Evolutionary conservation across 2,113 vertebrate species (phyloP).

Genomic region (Gobiocypris rarus): DNA sequence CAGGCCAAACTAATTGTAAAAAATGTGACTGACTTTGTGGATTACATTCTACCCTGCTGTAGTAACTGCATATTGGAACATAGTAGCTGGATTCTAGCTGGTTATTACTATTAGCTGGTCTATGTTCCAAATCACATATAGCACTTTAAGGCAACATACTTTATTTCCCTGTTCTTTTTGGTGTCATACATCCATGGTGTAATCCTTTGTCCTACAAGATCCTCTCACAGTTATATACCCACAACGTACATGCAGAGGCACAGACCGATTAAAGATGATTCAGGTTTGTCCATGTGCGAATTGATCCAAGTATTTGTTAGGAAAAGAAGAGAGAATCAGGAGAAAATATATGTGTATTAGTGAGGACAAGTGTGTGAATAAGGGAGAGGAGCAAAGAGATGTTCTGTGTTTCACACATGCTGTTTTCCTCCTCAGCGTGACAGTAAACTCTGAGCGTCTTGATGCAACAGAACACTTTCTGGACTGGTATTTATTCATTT

Average conservation of each 20-base stretch:
- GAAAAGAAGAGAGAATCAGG: neutral
- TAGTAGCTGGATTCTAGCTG: neutral
- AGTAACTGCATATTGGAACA: neutral
- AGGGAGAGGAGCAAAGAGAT: constrained; percentile 50
- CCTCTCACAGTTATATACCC: neutral
- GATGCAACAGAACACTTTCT: constrained; percentile 79
- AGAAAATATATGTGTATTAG: constrained; percentile 1
- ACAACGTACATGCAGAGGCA: neutral
- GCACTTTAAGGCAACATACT: neutral
- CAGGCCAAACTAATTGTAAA: neutral
- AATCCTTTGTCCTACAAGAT: neutral
- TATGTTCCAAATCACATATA: neutral
- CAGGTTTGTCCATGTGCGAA: neutral
- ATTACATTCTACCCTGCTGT: neutral
- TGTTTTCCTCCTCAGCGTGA: constrained; percentile 84
- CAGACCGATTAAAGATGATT: neutral
- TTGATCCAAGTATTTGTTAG: neutral
- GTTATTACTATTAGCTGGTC: neutral
- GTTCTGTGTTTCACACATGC: constrained; percentile 75
- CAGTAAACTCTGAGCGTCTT: constrained; percentile 82
- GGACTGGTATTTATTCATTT: constrained; percentile 82
- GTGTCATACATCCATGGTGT: neutral
- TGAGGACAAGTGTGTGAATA: constrained; percentile 36
- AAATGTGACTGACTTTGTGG: neutral
- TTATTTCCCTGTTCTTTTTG: neutral